Percentiles rank a stretch among this genome's conserved stretches.
Conservation (phyloP, 2,888 invertebrate genomes). For the Nezara viridula region DNA sequence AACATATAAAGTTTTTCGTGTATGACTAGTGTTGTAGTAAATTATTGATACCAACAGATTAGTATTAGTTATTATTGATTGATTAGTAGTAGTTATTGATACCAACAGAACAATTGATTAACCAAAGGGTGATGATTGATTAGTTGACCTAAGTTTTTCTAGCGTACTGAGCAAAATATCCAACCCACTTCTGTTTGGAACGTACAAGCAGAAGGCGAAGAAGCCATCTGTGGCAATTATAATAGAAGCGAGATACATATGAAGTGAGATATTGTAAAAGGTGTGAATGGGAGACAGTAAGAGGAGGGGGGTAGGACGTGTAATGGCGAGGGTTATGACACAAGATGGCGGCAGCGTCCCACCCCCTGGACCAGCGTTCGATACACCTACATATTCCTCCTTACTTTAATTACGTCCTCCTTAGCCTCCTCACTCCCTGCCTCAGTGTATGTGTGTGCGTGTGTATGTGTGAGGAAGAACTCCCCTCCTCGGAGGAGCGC, state of each 20-base stretch:
- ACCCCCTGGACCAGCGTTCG: slow-evolving; percentile 49
- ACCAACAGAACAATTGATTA: background rate
- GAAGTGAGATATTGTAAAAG: slow-evolving; percentile 46
- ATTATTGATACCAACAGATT: no score
- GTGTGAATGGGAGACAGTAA: slow-evolving; percentile 50
- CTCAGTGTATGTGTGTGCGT: background rate
- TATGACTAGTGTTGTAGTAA: no score
- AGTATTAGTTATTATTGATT: no score
- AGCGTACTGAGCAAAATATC: background rate
- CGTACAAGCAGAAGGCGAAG: background rate
- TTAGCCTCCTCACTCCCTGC: slow-evolving; percentile 41
- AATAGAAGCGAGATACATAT: background rate
- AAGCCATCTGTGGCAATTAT: background rate
- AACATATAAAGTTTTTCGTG: no score
- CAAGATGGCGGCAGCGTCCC: slow-evolving; percentile 51
- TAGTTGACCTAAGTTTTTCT: background rate
- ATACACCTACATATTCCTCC: slow-evolving; percentile 51
- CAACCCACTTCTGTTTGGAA: no score
- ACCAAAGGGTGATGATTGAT: background rate
- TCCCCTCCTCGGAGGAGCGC: background rate
- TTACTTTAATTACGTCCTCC: slow-evolving; percentile 49
- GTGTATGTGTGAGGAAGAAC: background rate
- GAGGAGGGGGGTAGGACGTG: slow-evolving; percentile 26
- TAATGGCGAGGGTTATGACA: slow-evolving; percentile 51
- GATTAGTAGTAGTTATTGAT: background rate